Conservation (phyloP, 2,113 vertebrate genomes). For the Cromileptes altivelis region DNA sequence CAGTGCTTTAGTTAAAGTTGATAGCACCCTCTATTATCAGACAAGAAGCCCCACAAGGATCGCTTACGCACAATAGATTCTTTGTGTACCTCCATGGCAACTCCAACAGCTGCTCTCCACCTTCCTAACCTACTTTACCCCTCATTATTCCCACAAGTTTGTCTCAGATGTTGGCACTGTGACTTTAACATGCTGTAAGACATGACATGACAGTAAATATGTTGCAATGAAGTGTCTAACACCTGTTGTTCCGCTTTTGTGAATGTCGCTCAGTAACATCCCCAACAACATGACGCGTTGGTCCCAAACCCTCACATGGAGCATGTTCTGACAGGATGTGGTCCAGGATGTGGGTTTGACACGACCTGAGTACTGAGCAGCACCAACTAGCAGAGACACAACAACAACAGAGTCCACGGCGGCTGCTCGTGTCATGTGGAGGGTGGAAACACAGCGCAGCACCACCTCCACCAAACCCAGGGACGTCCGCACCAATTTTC, state of each 20-base stretch:
- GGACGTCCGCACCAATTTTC: background rate
- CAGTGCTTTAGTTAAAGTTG: constrained; percentile 35
- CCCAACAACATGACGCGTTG: background rate
- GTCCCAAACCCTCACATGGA: constrained; percentile 19
- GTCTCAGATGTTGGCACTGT: background rate
- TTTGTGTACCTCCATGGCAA: constrained; percentile 69
- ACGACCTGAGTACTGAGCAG: background rate
- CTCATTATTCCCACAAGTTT: background rate
- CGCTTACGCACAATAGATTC: constrained; percentile 63
- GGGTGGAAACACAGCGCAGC: constrained; percentile 15
- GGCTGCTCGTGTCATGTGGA: background rate
- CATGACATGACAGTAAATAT: background rate
- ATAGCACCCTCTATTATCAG: constrained; percentile 54
- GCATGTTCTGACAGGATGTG: constrained; percentile 35
- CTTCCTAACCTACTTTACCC: constrained; percentile 49
- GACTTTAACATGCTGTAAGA: background rate
- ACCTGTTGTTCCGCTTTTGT: constrained; percentile 40
- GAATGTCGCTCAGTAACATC: too few species aligned
- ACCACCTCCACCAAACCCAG: background rate
- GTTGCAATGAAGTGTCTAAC: background rate
- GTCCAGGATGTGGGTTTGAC: constrained; percentile 17
- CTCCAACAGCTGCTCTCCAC: constrained; percentile 47
- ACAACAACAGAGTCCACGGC: background rate
- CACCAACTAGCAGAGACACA: background rate
- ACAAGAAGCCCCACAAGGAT: constrained; percentile 56